Evolutionary conservation across 2,888 invertebrate species (phyloP).

Genomic region (Belgica antarctica): DNA sequence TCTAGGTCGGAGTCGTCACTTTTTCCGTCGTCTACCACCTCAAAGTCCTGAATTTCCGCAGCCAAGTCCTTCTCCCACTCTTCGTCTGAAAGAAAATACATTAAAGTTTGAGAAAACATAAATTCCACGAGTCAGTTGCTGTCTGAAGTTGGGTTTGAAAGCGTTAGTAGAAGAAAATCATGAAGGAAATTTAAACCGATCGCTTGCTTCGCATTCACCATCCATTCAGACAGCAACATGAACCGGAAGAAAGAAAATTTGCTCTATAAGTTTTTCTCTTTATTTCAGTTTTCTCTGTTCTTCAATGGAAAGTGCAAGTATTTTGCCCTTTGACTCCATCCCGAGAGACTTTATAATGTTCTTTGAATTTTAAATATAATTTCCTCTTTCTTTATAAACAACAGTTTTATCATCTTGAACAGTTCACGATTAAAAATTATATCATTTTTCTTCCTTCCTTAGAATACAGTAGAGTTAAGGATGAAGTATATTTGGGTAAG

Average conservation of each 20-base stretch:
- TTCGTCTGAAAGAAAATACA: slow-evolving; percentile 45
- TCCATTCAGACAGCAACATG: slow-evolving; percentile 41
- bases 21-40: slow-evolving; percentile 70
- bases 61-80: slow-evolving; percentile 97
- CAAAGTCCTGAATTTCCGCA: slow-evolving; percentile 92
- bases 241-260: slow-evolving; percentile 1
- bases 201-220: slow-evolving; percentile 20
- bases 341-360: background rate
- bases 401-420: slow-evolving; percentile 25
- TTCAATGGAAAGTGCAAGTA: background rate
- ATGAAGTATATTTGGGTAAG: background rate
- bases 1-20: slow-evolving; percentile 51
- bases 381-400: slow-evolving; percentile 31
- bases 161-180: background rate
- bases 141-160: slow-evolving; percentile 21
- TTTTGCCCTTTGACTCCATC: background rate
- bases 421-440: slow-evolving; percentile 15
- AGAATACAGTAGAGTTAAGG: background rate
- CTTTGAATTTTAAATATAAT: slow-evolving; percentile 19
- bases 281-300: slow-evolving; percentile 29
- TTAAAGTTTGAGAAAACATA: background rate
- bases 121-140: slow-evolving; percentile 25
- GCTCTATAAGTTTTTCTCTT: slow-evolving; percentile 42
- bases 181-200: slow-evolving; percentile 25
- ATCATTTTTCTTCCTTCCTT: slow-evolving; percentile 9